phyloP scores from a whole-genome alignment of 1,140 invertebrate genomes.

The Dinoponera quadriceps region DNA sequence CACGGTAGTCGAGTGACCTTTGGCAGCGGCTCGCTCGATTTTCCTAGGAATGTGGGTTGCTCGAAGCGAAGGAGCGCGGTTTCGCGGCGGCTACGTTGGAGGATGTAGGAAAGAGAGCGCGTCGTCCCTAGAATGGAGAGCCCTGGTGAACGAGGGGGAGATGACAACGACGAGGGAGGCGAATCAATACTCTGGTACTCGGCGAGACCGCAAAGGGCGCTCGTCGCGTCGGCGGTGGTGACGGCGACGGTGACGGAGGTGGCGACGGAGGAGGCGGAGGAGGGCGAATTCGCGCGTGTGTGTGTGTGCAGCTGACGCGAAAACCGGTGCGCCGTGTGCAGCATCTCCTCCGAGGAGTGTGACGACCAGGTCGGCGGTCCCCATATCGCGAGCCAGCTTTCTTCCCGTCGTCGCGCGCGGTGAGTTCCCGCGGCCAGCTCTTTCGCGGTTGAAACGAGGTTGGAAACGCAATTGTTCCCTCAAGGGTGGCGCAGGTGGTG shows the following conservation, averaged over 20 bases:
- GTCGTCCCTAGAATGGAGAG: slow-evolving; percentile 5
- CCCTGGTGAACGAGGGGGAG: slow-evolving; percentile 35
- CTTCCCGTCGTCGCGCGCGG: slow-evolving; percentile 12
- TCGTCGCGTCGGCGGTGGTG: slow-evolving; percentile 14
- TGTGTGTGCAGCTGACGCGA: slow-evolving; percentile 56
- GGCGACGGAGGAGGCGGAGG: background rate
- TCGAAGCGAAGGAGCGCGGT: slow-evolving; percentile 16
- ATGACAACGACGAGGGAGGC: background rate
- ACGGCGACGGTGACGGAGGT: background rate
- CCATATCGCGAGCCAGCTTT: background rate
- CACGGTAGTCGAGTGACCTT: slow-evolving; percentile 36
- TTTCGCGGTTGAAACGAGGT: too few relatives aligned
- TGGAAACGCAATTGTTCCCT: too few relatives aligned
- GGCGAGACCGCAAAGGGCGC: slow-evolving; percentile 35
- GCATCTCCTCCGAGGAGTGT: slow-evolving; percentile 42
- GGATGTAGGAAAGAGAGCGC: slow-evolving; percentile 9
- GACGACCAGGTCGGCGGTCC: background rate
- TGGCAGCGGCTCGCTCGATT: slow-evolving; percentile 34
- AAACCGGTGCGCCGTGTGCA: background rate
- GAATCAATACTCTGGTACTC: slow-evolving; percentile 59
- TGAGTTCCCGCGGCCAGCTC: too few relatives aligned
- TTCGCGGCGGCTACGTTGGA: background rate
- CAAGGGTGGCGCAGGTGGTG: too few relatives aligned
- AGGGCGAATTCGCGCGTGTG: slow-evolving; percentile 12
- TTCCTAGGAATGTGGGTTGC: slow-evolving; percentile 38